Evolutionary conservation across 2,888 invertebrate species (phyloP).

Genomic region (Epirrhoe tristata): DNA sequence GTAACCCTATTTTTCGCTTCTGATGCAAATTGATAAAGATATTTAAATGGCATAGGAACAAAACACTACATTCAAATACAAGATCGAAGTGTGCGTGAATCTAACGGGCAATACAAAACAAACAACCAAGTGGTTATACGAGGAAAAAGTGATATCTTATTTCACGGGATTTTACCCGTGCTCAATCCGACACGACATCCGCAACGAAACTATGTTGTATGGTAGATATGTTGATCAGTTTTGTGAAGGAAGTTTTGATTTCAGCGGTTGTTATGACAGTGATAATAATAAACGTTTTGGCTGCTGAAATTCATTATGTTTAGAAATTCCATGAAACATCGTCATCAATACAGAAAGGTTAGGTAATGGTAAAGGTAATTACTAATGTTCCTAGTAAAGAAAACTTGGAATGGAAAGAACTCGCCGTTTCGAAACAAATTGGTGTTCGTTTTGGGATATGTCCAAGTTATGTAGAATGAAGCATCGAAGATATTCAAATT

Average conservation of each 20-base stretch:
- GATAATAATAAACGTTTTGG: too few species aligned
- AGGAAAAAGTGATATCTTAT: not conserved
- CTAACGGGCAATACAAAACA: not conserved
- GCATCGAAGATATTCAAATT: slow-evolving; percentile 5
- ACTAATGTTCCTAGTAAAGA: not conserved
- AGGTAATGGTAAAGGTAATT: not conserved
- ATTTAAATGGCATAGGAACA: not conserved
- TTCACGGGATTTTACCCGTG: not conserved
- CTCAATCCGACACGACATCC: not conserved
- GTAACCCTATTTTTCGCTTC: slow-evolving; percentile 44
- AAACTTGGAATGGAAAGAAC: not conserved
- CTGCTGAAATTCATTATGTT: too few species aligned
- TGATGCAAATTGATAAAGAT: slow-evolving; percentile 31
- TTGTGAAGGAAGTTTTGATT: not conserved
- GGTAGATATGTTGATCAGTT: not conserved
- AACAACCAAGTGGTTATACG: not conserved
- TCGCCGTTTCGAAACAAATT: not conserved
- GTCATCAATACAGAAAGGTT: not conserved
- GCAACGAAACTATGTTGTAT: not conserved
- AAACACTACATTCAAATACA: not conserved
- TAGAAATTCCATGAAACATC: too few species aligned
- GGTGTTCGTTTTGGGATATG: not conserved
- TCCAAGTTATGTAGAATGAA: slow-evolving; percentile 2
- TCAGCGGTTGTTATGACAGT: not conserved
- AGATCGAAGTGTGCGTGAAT: not conserved